Evolutionary conservation across 2,888 invertebrate genomes (phyloP).

Genomic region (Heliothis peltigera): DNA sequence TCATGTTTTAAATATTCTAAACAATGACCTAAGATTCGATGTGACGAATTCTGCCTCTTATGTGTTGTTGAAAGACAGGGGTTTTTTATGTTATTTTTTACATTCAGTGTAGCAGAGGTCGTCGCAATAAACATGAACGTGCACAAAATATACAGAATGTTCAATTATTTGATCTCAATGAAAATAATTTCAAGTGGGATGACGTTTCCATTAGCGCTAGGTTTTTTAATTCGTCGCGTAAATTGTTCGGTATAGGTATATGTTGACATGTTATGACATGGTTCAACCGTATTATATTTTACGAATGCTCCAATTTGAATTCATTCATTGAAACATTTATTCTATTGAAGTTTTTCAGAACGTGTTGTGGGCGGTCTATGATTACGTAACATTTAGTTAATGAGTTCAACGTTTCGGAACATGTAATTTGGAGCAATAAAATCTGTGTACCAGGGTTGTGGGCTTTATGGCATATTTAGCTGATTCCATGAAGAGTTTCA

Average conservation of each 20-base stretch:
- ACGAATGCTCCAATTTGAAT: slow-evolving; percentile 52
- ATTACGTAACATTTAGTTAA: slow-evolving; percentile 64
- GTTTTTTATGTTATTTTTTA: slow-evolving; percentile 5
- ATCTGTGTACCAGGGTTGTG: slow-evolving; percentile 53
- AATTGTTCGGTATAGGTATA: slow-evolving; percentile 41
- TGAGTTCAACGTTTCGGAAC: slow-evolving; percentile 73
- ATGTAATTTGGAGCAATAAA: slow-evolving; percentile 78
- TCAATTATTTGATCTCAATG: slow-evolving; percentile 13
- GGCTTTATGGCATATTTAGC: slow-evolving; percentile 59
- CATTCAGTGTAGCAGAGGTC: slow-evolving; percentile 13
- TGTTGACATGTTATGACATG: slow-evolving; percentile 63
- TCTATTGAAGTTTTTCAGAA: slow-evolving; percentile 57
- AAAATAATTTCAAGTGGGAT: slow-evolving; percentile 43
- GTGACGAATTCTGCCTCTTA: slow-evolving; percentile 5
- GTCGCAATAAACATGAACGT: slow-evolving; percentile 27
- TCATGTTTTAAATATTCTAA: slow-evolving; percentile 16
- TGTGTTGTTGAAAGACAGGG: slow-evolving; percentile 8
- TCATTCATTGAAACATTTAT: slow-evolving; percentile 63
- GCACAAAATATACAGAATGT: slow-evolving; percentile 30
- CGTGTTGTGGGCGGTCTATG: slow-evolving; percentile 53
- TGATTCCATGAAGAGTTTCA: slow-evolving; percentile 60
- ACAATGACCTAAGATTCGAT: slow-evolving; percentile 8
- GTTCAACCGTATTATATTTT: slow-evolving; percentile 59
- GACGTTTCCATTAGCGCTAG: slow-evolving; percentile 27
- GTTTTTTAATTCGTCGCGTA: slow-evolving; percentile 53